Conservation (phyloP, 2,797 vertebrate species). For the Paratrypauchen microcephalus region DNA sequence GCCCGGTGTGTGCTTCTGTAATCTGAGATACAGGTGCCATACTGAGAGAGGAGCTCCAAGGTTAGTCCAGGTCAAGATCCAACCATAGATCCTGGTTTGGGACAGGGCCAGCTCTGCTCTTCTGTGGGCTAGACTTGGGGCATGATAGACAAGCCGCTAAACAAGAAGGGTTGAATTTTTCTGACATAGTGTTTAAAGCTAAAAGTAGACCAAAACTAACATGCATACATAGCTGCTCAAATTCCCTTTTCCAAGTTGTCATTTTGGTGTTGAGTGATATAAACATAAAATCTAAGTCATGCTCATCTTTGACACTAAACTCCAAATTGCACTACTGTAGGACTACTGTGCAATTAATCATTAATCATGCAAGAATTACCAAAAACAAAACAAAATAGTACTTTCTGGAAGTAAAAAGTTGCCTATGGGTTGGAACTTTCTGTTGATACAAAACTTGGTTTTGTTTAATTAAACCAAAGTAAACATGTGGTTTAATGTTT, state of each 20-base stretch:
- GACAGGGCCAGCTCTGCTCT: constrained; percentile 1
- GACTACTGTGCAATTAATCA: neutral
- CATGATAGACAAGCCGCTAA: constrained; percentile 13
- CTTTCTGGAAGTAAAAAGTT: no score
- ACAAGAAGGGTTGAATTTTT: constrained; percentile 5
- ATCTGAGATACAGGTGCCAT: constrained; percentile 17
- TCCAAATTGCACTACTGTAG: neutral
- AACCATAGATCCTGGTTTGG: constrained; percentile 2
- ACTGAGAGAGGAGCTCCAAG: constrained; percentile 16
- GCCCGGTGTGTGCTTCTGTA: constrained; percentile 11
- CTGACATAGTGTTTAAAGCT: no score
- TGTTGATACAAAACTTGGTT: no score
- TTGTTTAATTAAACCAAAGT: no score
- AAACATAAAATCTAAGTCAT: neutral
- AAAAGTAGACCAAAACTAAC: no score
- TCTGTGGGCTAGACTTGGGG: constrained; percentile 22
- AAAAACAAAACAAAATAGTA: no score
- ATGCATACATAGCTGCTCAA: neutral
- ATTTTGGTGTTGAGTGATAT: neutral
- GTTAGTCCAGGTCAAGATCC: constrained; percentile 9
- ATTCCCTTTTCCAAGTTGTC: neutral
- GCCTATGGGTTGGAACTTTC: no score
- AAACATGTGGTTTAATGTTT: no score
- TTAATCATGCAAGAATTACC: no score
- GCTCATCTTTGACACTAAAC: neutral